Base-by-base conservation (phyloP, 2,113 vertebrate species). In the Mohoua ochrocephala region DNA sequence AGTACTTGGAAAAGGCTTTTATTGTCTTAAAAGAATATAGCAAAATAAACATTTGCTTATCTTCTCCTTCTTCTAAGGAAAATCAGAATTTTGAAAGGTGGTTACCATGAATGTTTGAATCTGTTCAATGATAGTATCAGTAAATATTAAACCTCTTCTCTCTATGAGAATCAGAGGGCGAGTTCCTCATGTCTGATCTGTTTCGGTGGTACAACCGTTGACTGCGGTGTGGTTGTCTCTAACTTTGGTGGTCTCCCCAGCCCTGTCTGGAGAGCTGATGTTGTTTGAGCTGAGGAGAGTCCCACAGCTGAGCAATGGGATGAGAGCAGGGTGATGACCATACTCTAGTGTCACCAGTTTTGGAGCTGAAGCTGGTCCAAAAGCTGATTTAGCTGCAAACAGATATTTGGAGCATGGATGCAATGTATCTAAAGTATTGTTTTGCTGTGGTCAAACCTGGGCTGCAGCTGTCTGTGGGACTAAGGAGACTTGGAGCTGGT, bases 211-310 rank as follows among this genome's bases (percentile, higher is more conserved):
- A 31, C 22, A 70, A 10, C 28, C 0, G 3, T 31, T 10, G 18
- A 24, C n/a, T 80, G 39, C 0, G 0, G n/a, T 17, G 27, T 27
- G 33, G 33, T 41, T 9, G 3, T 52, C 42, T 63, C 13, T 47
- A 8, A 26, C 15, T 75, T n/a, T 41, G 61, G 28, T 49, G n/a
- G n/a, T 84, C 44, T 68, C 31, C 17, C 35, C 59, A 56, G 17
- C 11, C 21, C n/a, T 2, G 1, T 26, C 13, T 64, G 1, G 2
- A 81, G 42, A 53, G 10, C 24, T 47, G 23, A 19, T 64, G 7
- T 8, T 76, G 44, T 44, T 47, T 6, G 12, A 79, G 30, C 20
- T 64, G 37, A 75, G 24, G 24, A 41, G 8, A 49, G 23, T 3
- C 22, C 41, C 59, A 12, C 11, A 50, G 31, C 15, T 76, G 49